A percentile compares a stretch with the other conserved stretches of the same genome.
These are phyloP conservation scores for Dendropsophus ebraccatus DNA, from an alignment of 2,113 vertebrate species.

Conservation along the genomic window DNA sequence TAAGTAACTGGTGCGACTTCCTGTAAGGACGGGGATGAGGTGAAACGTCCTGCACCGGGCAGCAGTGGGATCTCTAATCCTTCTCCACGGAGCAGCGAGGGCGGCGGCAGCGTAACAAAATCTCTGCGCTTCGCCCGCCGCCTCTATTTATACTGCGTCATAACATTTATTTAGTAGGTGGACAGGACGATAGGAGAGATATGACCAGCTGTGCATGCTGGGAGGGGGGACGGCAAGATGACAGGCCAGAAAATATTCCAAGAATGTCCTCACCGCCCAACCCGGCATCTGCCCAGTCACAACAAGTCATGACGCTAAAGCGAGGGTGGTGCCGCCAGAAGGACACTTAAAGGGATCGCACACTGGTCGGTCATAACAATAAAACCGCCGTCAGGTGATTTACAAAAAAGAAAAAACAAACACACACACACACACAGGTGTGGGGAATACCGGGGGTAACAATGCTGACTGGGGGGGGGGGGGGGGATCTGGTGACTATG, in stretches of 20 bases:
- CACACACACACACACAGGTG: too few relatives aligned
- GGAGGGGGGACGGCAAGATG: background rate
- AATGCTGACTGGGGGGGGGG: too few relatives aligned
- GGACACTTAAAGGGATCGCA: too few relatives aligned
- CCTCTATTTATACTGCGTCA: background rate
- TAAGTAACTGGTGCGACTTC: too few relatives aligned
- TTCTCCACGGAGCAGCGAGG: background rate
- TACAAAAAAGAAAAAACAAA: too few relatives aligned
- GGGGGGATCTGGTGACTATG: too few relatives aligned
- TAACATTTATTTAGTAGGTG: slow-evolving; percentile 30
- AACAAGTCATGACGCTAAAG: too few relatives aligned
- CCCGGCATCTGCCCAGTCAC: background rate
- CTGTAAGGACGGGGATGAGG: too few relatives aligned
- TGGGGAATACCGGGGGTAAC: too few relatives aligned
- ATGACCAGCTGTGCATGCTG: slow-evolving; percentile 5
- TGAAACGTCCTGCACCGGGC: background rate
- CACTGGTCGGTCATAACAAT: too few relatives aligned
- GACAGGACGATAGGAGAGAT: background rate
- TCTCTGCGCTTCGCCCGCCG: too few relatives aligned
- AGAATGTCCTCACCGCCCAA: slow-evolving; percentile 4
- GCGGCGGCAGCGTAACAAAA: background rate
- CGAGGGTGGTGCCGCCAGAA: background rate
- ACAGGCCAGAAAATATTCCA: background rate
- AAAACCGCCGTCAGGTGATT: too few relatives aligned
- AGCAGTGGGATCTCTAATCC: background rate